Conservation (phyloP, 2,888 invertebrate species). For the Troilus luridus region DNA sequence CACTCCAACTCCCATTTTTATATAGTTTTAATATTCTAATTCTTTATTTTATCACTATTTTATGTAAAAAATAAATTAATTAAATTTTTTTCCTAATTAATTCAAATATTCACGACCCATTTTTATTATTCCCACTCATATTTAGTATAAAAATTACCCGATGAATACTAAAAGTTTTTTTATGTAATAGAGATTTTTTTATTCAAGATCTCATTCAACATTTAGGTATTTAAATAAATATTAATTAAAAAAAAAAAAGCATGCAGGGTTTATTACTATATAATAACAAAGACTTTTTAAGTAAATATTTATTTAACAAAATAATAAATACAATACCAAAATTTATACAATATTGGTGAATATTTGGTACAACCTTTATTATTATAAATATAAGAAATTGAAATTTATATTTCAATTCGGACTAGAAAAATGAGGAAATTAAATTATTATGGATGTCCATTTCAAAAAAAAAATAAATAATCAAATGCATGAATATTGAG, state of each 20-base stretch:
- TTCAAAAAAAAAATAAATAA: not conserved
- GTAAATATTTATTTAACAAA: slow-evolving; percentile 39
- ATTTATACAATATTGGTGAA: not conserved
- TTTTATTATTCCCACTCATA: too few relatives aligned
- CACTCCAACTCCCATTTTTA: too few relatives aligned
- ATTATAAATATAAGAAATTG: not conserved
- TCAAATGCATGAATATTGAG: not conserved
- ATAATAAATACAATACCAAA: slow-evolving; percentile 31
- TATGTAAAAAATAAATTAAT: too few relatives aligned
- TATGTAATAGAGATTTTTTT: too few relatives aligned
- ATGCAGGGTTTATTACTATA: not conserved
- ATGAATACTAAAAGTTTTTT: too few relatives aligned
- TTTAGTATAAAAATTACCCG: too few relatives aligned
- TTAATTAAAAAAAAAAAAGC: too few relatives aligned
- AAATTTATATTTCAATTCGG: not conserved
- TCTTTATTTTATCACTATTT: too few relatives aligned
- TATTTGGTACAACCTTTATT: slow-evolving; percentile 19
- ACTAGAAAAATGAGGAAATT: not conserved
- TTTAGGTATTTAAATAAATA: not conserved
- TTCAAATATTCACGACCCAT: too few relatives aligned
- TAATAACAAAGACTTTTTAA: not conserved
- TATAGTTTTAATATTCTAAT: too few relatives aligned
- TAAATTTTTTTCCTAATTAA: too few relatives aligned
- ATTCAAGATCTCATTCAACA: not conserved
- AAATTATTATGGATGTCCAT: too few relatives aligned